phyloP scores from a whole-genome alignment of 64 coral and sea anemone species.

The Cladopsammia gracilis region DNA sequence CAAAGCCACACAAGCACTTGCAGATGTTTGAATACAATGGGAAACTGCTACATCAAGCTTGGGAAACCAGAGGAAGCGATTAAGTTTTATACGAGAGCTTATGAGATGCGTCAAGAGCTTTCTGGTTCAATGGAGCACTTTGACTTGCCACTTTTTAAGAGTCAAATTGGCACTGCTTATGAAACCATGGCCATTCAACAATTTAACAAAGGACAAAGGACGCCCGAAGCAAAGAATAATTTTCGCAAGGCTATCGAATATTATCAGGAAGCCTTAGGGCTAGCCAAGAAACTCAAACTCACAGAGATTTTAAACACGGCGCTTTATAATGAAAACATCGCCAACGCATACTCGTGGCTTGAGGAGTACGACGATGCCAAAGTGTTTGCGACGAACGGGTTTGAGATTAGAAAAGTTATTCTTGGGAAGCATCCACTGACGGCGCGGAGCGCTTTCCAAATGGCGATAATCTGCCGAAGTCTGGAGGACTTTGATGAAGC shows the following conservation, averaged over 20 bases:
- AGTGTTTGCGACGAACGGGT: conserved; percentile 13
- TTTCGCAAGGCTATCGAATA: conserved; percentile 25
- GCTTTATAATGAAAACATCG: conserved; percentile 46
- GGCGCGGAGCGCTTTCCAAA: conserved; percentile 37
- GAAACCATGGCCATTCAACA: conserved; percentile 8
- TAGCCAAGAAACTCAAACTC: conserved; percentile 53
- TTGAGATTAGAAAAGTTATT: conserved; percentile 37
- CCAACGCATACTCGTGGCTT: conserved; percentile 32
- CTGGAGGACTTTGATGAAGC: conserved; percentile 15
- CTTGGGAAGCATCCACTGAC: conserved; percentile 52
- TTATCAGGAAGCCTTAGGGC: conserved; percentile 50
- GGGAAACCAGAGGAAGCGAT: neutral
- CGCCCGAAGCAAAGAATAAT: neutral
- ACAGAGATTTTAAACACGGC: conserved; percentile 35
- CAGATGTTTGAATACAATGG: conserved; percentile 50
- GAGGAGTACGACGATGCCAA: conserved; percentile 17
- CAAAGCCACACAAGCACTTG: conserved; percentile 47
- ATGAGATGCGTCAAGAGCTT: conserved; percentile 49
- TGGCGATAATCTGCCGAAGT: conserved; percentile 5
- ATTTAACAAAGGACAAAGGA: too few relatives aligned
- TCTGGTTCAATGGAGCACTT: conserved; percentile 29
- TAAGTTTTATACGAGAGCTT: conserved; percentile 35
- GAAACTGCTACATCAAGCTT: conserved; percentile 39
- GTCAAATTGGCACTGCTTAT: conserved; percentile 57
- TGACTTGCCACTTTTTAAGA: conserved; percentile 53